A percentile compares a stretch with the other conserved stretches of the same genome.
phyloP scores from a whole-genome alignment of 2,113 vertebrate genomes.

The Lophotis ruficrista region DNA sequence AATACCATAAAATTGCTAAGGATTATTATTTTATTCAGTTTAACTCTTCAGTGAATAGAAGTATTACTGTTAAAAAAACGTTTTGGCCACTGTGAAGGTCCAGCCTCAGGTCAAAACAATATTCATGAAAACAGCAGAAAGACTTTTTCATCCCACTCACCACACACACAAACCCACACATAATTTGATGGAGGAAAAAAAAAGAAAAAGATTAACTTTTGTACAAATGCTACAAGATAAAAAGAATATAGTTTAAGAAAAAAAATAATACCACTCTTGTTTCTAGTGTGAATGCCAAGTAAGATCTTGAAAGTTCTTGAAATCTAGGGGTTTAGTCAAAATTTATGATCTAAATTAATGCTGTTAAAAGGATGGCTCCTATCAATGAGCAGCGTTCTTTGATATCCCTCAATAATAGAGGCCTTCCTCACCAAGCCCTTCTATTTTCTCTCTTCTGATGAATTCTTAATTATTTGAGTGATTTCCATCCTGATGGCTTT shows the following conservation, averaged over 20 bases:
- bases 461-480: not conserved
- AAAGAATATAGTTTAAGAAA: not conserved
- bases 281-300: not conserved
- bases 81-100: slow-evolving; percentile 76
- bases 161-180: not conserved
- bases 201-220: not conserved
- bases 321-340: not conserved
- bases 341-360: not conserved
- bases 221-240: slow-evolving; percentile 21
- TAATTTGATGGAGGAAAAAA: not conserved
- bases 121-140: slow-evolving; percentile 62
- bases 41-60: slow-evolving; percentile 73
- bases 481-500: not conserved
- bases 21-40: slow-evolving; percentile 50
- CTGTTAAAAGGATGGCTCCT: not conserved
- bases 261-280: not conserved
- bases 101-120: slow-evolving; percentile 78
- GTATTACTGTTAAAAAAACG: slow-evolving; percentile 55
- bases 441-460: not conserved
- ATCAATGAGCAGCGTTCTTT: not conserved
- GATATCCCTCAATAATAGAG: not conserved
- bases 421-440: not conserved
- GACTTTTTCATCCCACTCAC: slow-evolving; percentile 30
- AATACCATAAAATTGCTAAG: slow-evolving; percentile 47
- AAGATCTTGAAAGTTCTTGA: not conserved